Percentiles rank a stretch among this genome's conserved stretches.
These are phyloP conservation scores for Limnephilus rhombicus DNA, from an alignment of 2,888 invertebrate species.

Conservation along the genomic window DNA sequence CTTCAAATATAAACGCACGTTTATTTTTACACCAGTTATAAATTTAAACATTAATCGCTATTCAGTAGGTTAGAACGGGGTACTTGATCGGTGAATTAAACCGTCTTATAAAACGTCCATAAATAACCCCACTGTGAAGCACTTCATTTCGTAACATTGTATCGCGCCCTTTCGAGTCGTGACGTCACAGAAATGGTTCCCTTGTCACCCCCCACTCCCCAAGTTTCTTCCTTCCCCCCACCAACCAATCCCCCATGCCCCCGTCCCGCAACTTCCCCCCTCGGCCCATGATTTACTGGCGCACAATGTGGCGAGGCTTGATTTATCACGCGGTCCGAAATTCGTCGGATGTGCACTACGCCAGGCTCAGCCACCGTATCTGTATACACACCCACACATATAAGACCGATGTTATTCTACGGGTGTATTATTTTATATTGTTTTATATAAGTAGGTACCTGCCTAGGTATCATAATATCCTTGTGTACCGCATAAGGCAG, in stretches of 20 bases:
- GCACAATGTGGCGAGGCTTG: slow-evolving; percentile 84
- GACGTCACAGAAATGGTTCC: slow-evolving; percentile 69
- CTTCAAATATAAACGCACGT: background rate
- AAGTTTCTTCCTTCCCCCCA: slow-evolving; percentile 66
- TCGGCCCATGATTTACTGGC: slow-evolving; percentile 80
- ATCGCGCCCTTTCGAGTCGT: slow-evolving; percentile 56
- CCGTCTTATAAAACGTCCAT: slow-evolving; percentile 14
- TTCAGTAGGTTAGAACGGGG: background rate
- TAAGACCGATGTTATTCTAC: background rate
- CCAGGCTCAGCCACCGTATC: background rate
- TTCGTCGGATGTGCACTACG: slow-evolving; percentile 59
- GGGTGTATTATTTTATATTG: background rate
- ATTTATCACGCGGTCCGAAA: slow-evolving; percentile 75
- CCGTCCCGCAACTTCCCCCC: slow-evolving; percentile 67
- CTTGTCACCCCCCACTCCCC: slow-evolving; percentile 65
- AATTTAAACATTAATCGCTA: background rate
- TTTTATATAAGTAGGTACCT: background rate
- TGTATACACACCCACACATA: background rate
- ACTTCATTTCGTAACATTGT: slow-evolving; percentile 8
- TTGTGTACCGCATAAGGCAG: background rate
- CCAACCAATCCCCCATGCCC: slow-evolving; percentile 41
- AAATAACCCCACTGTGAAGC: slow-evolving; percentile 27
- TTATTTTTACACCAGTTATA: background rate
- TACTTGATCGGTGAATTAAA: slow-evolving; percentile 2
- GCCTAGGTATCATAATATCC: background rate